Base-by-base conservation (phyloP, 1,140 invertebrate species). In the Caenorhabditis latens region DNA sequence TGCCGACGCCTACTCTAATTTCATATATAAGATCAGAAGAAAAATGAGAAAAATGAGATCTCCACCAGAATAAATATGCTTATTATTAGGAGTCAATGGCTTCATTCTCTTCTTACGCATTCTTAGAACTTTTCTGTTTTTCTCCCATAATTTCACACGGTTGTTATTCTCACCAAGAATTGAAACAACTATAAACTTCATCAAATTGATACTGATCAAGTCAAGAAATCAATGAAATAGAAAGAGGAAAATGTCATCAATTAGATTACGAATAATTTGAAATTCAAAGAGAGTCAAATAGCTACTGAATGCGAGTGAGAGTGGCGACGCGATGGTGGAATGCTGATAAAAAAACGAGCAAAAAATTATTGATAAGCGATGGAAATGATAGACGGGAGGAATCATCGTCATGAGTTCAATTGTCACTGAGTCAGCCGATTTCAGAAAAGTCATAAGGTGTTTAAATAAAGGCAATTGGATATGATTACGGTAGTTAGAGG, bases 341-440 rank as follows among this genome's bases (percentile, higher is more conserved):
- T 79, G 71, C 71, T 79, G 71, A 79, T 79, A 79, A 79, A 79
- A 50, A 53, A 43, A n/a, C 32, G 71, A 48, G 71, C n/a, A 24
- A 32, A 79, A 79, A 79, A 79, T 50, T 79, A 48, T 46, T 79
- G 71, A 79, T 79, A 79, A 79, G 46, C 4, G 14, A n/a, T 16
- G 71, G 4, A 14, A 24, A 19, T 79, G 71, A 79, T 79, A 50
- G 71, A 79, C 46, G 71, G 71, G 21, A 53, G 24, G 46, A 42
- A 53, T 79, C 71, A 79, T 24, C 71, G 42, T 79, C 71, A 79
- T 79, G 71, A 79, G 71, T 79, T 79, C 71, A 79, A 79, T 50
- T 79, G 7, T 50, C 46, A 7, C 71, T 79, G 71, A 79, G 71
- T 79, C 71, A 79, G 71, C 71, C 46, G 46, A 50, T 79, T 79